These are phyloP conservation scores for Cataglyphis rosenhaueri DNA, from an alignment of 2,888 invertebrate genomes.

Conservation along the genomic window DNA sequence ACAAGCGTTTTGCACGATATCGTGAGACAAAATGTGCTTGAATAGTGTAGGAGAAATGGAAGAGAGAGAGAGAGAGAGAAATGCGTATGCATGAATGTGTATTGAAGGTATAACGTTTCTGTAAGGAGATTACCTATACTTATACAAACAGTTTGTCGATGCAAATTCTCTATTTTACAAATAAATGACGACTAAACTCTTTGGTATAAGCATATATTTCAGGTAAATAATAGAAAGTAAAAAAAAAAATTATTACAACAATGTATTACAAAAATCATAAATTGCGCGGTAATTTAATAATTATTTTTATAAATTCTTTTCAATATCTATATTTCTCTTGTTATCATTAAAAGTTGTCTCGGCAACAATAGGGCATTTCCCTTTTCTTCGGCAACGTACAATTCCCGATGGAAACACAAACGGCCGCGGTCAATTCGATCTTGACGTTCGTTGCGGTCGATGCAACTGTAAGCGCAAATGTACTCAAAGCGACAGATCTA, in stretches of 20 bases:
- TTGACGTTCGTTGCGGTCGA: conserved; percentile 37
- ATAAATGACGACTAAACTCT: neutral
- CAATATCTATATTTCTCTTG: neutral
- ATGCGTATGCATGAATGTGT: neutral
- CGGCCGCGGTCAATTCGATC: conserved; percentile 30
- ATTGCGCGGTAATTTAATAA: neutral
- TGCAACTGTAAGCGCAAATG: conserved; percentile 54
- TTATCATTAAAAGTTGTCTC: neutral
- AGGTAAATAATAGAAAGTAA: neutral
- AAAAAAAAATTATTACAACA: neutral
- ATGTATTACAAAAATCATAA: neutral
- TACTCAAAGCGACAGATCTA: conserved; percentile 48
- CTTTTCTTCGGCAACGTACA: conserved; percentile 28
- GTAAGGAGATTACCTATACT: neutral
- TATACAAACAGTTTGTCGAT: neutral
- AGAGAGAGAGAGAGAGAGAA: neutral
- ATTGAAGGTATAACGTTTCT: neutral
- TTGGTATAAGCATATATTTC: neutral
- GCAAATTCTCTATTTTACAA: neutral
- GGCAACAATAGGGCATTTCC: neutral
- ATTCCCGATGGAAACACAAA: conserved; percentile 34
- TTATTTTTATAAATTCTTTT: neutral
- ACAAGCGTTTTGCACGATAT: conserved; percentile 3
- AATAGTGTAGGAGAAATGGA: neutral
- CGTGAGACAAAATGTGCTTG: neutral